These are phyloP conservation scores for Chaetura pelagica DNA, from an alignment of 2,113 vertebrate genomes.

Conservation along the genomic window DNA sequence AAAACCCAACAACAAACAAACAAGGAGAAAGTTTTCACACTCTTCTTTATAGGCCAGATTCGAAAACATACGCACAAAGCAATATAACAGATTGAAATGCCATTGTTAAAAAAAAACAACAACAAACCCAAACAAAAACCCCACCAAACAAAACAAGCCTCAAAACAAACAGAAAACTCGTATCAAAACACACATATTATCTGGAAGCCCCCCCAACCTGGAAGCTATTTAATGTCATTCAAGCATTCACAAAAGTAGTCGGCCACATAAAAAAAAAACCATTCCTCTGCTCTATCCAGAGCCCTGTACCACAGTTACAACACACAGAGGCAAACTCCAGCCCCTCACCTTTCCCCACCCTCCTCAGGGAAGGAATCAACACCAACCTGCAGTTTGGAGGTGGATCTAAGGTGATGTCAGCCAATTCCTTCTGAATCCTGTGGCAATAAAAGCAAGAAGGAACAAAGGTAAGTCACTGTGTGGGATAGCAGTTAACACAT, in stretches of 20 bases:
- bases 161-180: not conserved
- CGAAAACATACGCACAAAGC: not conserved
- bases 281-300: not conserved
- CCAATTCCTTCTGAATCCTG: constrained; percentile 98
- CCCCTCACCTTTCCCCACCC: not conserved
- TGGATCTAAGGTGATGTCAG: constrained; percentile 95
- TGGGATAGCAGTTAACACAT: not conserved
- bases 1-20: not conserved
- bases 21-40: constrained; percentile 40
- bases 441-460: constrained; percentile 38
- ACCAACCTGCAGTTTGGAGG: constrained; percentile 95
- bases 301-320: not conserved
- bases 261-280: not conserved
- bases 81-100: not conserved
- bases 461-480: constrained; percentile 41
- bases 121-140: not conserved
- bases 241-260: not conserved
- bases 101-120: not conserved
- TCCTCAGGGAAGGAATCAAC: not conserved
- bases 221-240: not conserved
- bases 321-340: not conserved
- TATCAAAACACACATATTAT: not conserved
- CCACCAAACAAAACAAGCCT: not conserved
- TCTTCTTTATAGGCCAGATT: not conserved
- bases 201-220: not conserved